Conservation (phyloP, 2,797 vertebrate species). For the Calcarius lapponicus region DNA sequence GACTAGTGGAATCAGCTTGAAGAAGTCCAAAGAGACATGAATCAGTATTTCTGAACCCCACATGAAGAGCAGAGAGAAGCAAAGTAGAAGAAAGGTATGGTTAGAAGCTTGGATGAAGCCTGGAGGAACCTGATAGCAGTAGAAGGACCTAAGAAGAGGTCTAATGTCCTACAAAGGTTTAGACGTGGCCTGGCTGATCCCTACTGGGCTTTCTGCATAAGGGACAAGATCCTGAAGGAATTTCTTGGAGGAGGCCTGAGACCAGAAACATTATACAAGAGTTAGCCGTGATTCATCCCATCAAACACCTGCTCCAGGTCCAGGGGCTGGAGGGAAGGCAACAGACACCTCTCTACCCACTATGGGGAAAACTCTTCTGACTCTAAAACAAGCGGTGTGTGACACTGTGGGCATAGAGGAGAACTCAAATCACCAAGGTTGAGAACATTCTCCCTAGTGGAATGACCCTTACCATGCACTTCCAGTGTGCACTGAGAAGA, state of each 20-base stretch:
- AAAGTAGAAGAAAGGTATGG: background rate
- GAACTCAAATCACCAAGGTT: background rate
- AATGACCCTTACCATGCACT: background rate
- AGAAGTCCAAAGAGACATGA: rapidly evolving
- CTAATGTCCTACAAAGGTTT: background rate
- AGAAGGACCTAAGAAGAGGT: background rate
- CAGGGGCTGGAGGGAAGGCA: background rate
- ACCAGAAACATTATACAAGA: background rate
- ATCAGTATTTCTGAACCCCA: background rate
- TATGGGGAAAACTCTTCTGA: background rate
- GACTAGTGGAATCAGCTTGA: background rate
- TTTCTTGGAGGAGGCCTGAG: background rate
- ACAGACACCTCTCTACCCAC: background rate
- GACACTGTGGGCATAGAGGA: background rate
- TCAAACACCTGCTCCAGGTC: background rate
- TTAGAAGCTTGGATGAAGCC: background rate
- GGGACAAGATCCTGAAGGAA: background rate
- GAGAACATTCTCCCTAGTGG: background rate
- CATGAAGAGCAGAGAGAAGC: background rate
- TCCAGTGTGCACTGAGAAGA: background rate
- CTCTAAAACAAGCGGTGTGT: background rate
- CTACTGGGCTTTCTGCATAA: background rate
- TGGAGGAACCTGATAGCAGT: background rate
- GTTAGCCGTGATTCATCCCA: background rate
- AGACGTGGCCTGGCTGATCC: background rate